These are phyloP conservation scores for Notodonta ziczac DNA, from an alignment of 2,888 invertebrate genomes.

Conservation along the genomic window DNA sequence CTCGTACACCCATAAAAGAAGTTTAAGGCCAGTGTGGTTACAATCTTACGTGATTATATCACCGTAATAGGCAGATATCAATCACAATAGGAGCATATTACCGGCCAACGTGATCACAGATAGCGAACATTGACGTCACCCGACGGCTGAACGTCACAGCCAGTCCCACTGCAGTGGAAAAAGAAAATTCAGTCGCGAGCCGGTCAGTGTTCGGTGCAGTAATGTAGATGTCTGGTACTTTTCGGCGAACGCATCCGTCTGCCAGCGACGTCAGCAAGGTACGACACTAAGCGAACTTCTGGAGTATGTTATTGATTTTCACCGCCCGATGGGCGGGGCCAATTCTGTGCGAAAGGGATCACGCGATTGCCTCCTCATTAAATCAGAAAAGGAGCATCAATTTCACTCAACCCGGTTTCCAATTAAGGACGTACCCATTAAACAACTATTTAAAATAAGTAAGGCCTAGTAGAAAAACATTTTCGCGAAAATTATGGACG, in stretches of 20 bases:
- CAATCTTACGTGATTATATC: conserved; percentile 5
- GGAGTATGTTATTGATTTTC: conserved; percentile 83
- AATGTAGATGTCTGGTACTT: conserved; percentile 35
- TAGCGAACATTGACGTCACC: conserved; percentile 27
- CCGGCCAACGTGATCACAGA: conserved; percentile 13
- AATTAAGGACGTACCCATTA: conserved; percentile 84
- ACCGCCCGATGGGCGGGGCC: conserved; percentile 80
- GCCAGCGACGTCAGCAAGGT: conserved; percentile 71
- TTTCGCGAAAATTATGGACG: conserved; percentile 69
- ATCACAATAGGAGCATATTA: conserved; percentile 12
- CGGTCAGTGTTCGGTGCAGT: background rate
- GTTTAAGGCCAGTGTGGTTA: background rate
- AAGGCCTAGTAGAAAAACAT: conserved; percentile 71
- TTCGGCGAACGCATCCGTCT: conserved; percentile 50
- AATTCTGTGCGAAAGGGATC: conserved; percentile 82
- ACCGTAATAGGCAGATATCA: conserved; percentile 11
- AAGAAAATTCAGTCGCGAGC: conserved; percentile 8
- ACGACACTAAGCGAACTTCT: conserved; percentile 81
- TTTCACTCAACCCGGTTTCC: conserved; percentile 75
- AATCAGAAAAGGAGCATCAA: conserved; percentile 78
- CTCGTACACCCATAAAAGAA: background rate
- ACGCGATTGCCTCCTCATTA: conserved; percentile 79
- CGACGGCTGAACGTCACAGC: conserved; percentile 32
- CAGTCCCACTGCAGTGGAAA: conserved; percentile 10
- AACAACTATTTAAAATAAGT: conserved; percentile 83